A percentile compares a stretch with the other conserved stretches of the same genome.
Evolutionary conservation across 2,888 invertebrate genomes (phyloP).

Genomic region (Drosophila pseudotakahashii): DNA sequence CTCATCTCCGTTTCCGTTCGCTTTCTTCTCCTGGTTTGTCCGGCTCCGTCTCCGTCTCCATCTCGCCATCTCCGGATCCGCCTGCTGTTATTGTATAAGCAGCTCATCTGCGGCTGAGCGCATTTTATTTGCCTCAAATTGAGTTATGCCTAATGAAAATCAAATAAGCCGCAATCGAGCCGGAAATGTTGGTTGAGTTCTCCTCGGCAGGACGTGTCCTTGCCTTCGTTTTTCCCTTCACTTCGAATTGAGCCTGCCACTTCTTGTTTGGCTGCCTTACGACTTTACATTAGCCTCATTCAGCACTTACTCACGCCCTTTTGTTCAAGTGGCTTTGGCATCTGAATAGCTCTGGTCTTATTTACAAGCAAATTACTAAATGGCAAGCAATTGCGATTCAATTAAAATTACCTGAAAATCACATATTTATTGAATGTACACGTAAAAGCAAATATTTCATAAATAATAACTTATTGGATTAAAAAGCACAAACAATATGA

Average conservation of each 20-base stretch:
- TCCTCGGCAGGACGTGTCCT: slow-evolving; percentile 36
- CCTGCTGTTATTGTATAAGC: slow-evolving; percentile 64
- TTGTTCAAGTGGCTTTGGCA: slow-evolving; percentile 18
- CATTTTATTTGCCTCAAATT: slow-evolving; percentile 80
- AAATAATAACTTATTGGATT: slow-evolving; percentile 1
- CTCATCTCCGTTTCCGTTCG: slow-evolving; percentile 63
- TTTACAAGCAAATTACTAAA: slow-evolving; percentile 25
- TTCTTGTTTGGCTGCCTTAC: slow-evolving; percentile 24
- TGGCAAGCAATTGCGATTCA: slow-evolving; percentile 46
- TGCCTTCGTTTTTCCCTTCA: slow-evolving; percentile 3
- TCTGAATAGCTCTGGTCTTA: slow-evolving; percentile 45
- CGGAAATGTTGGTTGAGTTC: slow-evolving; percentile 63
- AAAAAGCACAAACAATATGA: neutral
- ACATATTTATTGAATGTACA: slow-evolving; percentile 12
- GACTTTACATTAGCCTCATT: slow-evolving; percentile 43
- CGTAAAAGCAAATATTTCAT: neutral
- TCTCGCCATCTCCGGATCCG: slow-evolving; percentile 26
- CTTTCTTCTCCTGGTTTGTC: slow-evolving; percentile 55
- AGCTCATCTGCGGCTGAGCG: slow-evolving; percentile 75
- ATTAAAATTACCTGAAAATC: slow-evolving; percentile 51
- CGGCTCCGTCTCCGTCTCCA: slow-evolving; percentile 13
- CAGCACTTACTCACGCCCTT: slow-evolving; percentile 52
- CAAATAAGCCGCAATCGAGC: slow-evolving; percentile 79
- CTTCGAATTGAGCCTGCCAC: slow-evolving; percentile 25
- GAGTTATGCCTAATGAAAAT: slow-evolving; percentile 82